A percentile compares a stretch with the other conserved stretches of the same genome.
phyloP scores from a whole-genome alignment of 2,797 vertebrate genomes.

The Adelosebastes latens region DNA sequence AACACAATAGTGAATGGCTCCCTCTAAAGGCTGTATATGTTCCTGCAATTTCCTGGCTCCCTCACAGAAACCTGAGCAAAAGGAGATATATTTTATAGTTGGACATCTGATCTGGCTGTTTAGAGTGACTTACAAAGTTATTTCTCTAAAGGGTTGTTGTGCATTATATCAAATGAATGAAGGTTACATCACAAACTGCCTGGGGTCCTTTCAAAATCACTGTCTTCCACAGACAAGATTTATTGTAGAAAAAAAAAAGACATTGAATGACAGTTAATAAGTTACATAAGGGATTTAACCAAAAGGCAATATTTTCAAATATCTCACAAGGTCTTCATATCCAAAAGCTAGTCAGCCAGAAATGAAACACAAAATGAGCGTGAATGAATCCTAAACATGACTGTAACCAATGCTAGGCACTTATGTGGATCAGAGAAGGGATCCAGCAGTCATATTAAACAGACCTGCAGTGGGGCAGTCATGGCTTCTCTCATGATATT shows the following conservation, averaged over 20 bases:
- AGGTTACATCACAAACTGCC: not conserved
- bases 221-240: not conserved
- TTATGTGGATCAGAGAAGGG: slow-evolving; percentile 22
- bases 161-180: slow-evolving; percentile 12
- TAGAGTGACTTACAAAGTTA: not conserved
- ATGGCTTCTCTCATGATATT: not conserved
- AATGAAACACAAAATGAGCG: slow-evolving; percentile 27
- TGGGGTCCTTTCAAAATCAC: not conserved
- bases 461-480: not conserved
- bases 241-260: not conserved
- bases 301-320: slow-evolving; percentile 17
- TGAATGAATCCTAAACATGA: slow-evolving; percentile 15
- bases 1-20: slow-evolving; percentile 34
- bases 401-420: not conserved
- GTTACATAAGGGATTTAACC: not conserved
- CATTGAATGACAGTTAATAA: not conserved
- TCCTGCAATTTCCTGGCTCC: not conserved
- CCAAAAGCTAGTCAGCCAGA: slow-evolving; percentile 2
- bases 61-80: not conserved
- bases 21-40: slow-evolving; percentile 37
- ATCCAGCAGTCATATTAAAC: slow-evolving; percentile 28
- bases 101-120: slow-evolving; percentile 22
- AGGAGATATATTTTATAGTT: not conserved
- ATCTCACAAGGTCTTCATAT: slow-evolving; percentile 25
- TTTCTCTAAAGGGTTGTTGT: not conserved